These are phyloP conservation scores for Eunapius fragilis DNA, from an alignment of 37 sponge, comb jelly and placozoan genomes.

Conservation along the genomic window DNA sequence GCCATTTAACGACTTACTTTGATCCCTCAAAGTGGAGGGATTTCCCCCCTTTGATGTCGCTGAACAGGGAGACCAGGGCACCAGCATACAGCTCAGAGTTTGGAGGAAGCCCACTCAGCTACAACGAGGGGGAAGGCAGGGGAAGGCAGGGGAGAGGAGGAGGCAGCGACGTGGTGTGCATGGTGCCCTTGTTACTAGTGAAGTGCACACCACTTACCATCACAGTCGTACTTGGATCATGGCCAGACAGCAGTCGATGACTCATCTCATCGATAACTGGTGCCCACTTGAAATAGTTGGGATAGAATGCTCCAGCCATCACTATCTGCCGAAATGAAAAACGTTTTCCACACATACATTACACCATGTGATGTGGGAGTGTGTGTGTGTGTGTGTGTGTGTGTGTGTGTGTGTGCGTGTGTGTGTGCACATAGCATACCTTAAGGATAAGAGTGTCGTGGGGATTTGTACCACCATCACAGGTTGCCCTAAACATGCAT, in stretches of 20 bases:
- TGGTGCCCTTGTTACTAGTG: too few relatives aligned
- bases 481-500: background rate
- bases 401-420: background rate
- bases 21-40: constrained; percentile 63
- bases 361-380: background rate
- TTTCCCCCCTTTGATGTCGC: constrained; percentile 60
- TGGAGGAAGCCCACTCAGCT: constrained; percentile 64
- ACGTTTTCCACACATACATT: background rate
- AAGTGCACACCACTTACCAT: constrained; percentile 46
- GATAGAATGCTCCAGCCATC: constrained; percentile 88
- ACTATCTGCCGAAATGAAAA: constrained; percentile 51
- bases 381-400: background rate
- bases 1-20: constrained; percentile 35
- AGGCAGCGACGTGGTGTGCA: too few relatives aligned
- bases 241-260: constrained; percentile 63
- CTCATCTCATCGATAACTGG: constrained; percentile 58
- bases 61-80: constrained; percentile 38
- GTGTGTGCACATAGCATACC: background rate
- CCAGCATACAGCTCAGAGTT: constrained; percentile 41
- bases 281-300: constrained; percentile 78
- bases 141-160: background rate
- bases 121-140: background rate
- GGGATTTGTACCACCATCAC: background rate
- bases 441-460: background rate
- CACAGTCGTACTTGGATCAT: constrained; percentile 79